Conservation (phyloP, 2,888 invertebrate species). For the Celastrina argiolus region DNA sequence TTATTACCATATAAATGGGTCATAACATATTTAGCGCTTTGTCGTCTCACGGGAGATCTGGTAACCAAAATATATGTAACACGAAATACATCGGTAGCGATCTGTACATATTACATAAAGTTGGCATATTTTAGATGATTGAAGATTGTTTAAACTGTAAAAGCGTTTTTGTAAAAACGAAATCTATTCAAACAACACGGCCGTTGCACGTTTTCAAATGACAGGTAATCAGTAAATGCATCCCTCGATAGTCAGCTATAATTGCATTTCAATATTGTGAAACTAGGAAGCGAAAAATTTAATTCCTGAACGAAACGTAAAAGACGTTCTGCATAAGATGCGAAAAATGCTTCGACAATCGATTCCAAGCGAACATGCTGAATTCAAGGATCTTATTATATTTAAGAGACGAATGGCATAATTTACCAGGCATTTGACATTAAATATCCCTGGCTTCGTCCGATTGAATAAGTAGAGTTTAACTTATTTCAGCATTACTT, state of each 20-base stretch:
- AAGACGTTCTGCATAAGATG: background rate
- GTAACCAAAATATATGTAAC: background rate
- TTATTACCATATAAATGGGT: constrained; percentile 1
- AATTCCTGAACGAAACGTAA: background rate
- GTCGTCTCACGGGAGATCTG: constrained; percentile 20
- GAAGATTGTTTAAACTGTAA: too few relatives aligned
- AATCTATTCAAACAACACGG: too few relatives aligned
- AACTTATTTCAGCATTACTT: background rate
- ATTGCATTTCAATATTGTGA: background rate
- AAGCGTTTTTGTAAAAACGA: too few relatives aligned
- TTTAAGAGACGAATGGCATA: background rate
- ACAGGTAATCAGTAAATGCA: background rate
- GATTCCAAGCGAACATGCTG: background rate
- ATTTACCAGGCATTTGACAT: background rate
- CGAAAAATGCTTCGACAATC: background rate
- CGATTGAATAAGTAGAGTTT: background rate
- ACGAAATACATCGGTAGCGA: background rate
- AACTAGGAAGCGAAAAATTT: background rate
- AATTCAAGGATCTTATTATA: background rate
- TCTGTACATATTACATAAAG: too few relatives aligned
- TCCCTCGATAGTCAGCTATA: background rate
- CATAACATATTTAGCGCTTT: background rate
- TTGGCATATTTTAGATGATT: too few relatives aligned
- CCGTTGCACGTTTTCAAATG: background rate
- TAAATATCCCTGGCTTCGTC: background rate